Conservation (phyloP, 30 jellyfish, hydroid and myxozoan species). For the Pseudorhiza aurosa region DNA sequence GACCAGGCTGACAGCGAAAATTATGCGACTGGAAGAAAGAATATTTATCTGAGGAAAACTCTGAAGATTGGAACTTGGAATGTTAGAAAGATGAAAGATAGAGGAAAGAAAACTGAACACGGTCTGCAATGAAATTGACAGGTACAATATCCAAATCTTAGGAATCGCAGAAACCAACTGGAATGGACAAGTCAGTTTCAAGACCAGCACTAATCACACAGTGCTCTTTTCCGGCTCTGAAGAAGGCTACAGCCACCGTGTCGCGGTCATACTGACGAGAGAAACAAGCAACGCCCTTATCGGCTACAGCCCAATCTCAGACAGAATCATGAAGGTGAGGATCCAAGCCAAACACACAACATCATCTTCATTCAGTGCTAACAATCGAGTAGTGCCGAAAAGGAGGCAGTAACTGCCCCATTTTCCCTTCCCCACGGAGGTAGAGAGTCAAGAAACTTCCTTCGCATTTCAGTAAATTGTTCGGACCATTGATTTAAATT, state of each 20-base stretch:
- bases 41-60: background rate
- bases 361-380: background rate
- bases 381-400: constrained; percentile 7
- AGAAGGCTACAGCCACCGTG: constrained; percentile 5
- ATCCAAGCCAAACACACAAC: constrained; percentile 11
- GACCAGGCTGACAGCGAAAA: constrained; percentile 21
- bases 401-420: constrained; percentile 4
- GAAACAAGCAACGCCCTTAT: background rate
- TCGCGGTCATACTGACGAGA: background rate
- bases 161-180: constrained; percentile 27
- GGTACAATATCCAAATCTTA: background rate
- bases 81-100: constrained; percentile 28
- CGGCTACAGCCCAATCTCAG: background rate
- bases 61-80: constrained; percentile 30
- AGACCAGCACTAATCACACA: background rate
- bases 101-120: constrained; percentile 5
- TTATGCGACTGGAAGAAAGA: constrained; percentile 26
- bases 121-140: constrained; percentile 12
- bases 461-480: too few species aligned
- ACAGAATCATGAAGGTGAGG: constrained; percentile 2
- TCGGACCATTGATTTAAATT: too few species aligned
- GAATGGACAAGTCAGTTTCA: constrained; percentile 13
- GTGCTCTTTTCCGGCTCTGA: background rate
- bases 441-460: too few species aligned
- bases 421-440: too few species aligned